phyloP scores from a whole-genome alignment of 2,888 invertebrate species.

The Eutolmus rufibarbis region DNA sequence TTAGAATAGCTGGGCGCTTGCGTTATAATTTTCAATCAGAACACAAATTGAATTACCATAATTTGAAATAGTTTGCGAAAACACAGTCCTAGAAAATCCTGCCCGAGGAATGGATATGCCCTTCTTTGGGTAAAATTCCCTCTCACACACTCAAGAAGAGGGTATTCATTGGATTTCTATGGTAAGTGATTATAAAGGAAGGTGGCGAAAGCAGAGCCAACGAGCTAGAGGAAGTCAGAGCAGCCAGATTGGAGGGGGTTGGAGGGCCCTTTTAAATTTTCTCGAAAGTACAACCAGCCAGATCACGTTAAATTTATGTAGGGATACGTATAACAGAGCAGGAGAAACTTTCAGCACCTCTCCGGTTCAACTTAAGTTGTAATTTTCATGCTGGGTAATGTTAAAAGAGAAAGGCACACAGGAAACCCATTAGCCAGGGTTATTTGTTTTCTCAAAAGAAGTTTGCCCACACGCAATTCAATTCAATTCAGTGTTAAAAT shows the following conservation, averaged over 20 bases:
- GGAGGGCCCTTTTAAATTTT: not conserved
- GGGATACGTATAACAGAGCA: not conserved
- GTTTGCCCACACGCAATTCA: slow-evolving; percentile 19
- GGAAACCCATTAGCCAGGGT: slow-evolving; percentile 32
- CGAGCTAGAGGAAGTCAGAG: not conserved
- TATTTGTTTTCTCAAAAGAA: slow-evolving; percentile 29
- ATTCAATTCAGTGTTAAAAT: slow-evolving; percentile 16
- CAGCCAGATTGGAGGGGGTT: not conserved
- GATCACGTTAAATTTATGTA: slow-evolving; percentile 18
- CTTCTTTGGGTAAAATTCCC: not conserved
- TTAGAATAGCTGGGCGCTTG: not conserved
- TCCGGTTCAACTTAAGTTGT: slow-evolving; percentile 10
- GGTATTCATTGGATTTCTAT: not conserved
- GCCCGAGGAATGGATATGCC: not conserved
- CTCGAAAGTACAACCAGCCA: not conserved
- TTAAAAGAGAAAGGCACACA: slow-evolving; percentile 23
- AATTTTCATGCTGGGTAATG: slow-evolving; percentile 21
- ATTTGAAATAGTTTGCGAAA: slow-evolving; percentile 24
- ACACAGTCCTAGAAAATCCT: slow-evolving; percentile 8
- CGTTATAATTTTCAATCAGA: slow-evolving; percentile 30
- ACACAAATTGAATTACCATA: slow-evolving; percentile 32
- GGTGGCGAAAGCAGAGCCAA: not conserved
- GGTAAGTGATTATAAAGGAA: slow-evolving; percentile 3
- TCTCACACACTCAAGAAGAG: not conserved
- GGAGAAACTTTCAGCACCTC: slow-evolving; percentile 12